phyloP scores from a whole-genome alignment of 1,140 invertebrate genomes.

The Zeugodacus cucurbitae region DNA sequence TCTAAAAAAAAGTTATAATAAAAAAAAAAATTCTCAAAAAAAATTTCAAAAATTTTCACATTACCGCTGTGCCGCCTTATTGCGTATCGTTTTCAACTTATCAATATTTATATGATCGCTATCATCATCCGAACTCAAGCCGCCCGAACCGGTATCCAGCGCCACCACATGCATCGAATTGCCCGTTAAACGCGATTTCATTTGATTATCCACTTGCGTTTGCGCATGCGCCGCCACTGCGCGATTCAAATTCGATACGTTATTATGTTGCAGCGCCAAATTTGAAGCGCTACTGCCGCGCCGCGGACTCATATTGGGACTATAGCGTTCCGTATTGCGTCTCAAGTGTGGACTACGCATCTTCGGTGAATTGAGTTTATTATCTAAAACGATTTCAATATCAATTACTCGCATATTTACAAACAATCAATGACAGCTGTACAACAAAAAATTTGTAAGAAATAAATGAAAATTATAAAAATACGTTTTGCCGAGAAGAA shows the following conservation, averaged over 20 bases:
- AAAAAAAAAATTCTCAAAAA: no score
- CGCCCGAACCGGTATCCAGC: constrained; percentile 43
- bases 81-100: constrained; percentile 65
- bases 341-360: constrained; percentile 58
- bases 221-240: background rate
- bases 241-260: background rate
- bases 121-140: constrained; percentile 60
- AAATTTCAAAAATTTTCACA: no score
- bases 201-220: constrained; percentile 39
- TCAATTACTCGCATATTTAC: constrained; percentile 38
- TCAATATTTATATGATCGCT: constrained; percentile 66
- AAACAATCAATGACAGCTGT: background rate
- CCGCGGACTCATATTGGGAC: constrained; percentile 58
- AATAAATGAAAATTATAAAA: background rate
- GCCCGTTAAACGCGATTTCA: constrained; percentile 39
- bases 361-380: constrained; percentile 62
- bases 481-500: background rate
- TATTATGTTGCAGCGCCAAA: background rate
- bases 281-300: constrained; percentile 46
- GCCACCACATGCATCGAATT: constrained; percentile 43
- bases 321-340: constrained; percentile 50
- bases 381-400: constrained; percentile 50
- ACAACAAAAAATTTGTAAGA: background rate
- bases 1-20: no score
- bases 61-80: constrained; percentile 65